phyloP scores from a whole-genome alignment of 2,113 vertebrate genomes.

The Boulengeromyrus knoepffleri region DNA sequence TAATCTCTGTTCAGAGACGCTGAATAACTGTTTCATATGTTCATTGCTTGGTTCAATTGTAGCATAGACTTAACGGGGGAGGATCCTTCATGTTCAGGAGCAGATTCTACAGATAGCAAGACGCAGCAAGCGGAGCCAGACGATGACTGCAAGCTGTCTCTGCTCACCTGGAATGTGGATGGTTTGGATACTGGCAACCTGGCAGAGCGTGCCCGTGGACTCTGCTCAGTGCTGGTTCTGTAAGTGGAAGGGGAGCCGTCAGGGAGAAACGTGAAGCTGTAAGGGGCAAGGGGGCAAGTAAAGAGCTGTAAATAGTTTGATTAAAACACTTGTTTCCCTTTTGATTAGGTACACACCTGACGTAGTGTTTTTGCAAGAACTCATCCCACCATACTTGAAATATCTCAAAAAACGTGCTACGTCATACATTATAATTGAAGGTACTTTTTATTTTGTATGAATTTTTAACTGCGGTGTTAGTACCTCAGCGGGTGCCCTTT shows the following conservation, averaged over 20 bases:
- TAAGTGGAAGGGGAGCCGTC: slow-evolving; percentile 51
- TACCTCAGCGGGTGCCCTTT: not conserved
- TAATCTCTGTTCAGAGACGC: not conserved
- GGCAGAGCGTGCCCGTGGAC: slow-evolving; percentile 69
- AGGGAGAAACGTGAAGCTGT: not conserved
- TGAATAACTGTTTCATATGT: not conserved
- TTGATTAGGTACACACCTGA: slow-evolving; percentile 78
- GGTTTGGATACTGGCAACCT: slow-evolving; percentile 74
- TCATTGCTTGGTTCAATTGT: slow-evolving; percentile 29
- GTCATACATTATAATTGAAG: slow-evolving; percentile 78
- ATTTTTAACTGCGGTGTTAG: not conserved
- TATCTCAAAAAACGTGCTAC: slow-evolving; percentile 75
- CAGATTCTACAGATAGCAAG: not conserved
- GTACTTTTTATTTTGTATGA: slow-evolving; percentile 44
- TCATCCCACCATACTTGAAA: slow-evolving; percentile 67
- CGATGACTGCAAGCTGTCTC: slow-evolving; percentile 64
- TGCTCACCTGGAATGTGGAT: slow-evolving; percentile 91
- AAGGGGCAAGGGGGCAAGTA: not conserved
- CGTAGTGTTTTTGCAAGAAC: slow-evolving; percentile 88
- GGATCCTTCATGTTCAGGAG: slow-evolving; percentile 44
- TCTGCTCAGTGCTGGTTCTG: slow-evolving; percentile 78
- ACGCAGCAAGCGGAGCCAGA: slow-evolving; percentile 38
- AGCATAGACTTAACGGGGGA: slow-evolving; percentile 82
- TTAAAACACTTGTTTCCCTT: not conserved
- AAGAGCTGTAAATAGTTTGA: not conserved